A percentile compares a stretch with the other conserved stretches of the same genome.
These are phyloP conservation scores for Lucilia cuprina DNA, from an alignment of 1,140 invertebrate species.

Conservation along the genomic window DNA sequence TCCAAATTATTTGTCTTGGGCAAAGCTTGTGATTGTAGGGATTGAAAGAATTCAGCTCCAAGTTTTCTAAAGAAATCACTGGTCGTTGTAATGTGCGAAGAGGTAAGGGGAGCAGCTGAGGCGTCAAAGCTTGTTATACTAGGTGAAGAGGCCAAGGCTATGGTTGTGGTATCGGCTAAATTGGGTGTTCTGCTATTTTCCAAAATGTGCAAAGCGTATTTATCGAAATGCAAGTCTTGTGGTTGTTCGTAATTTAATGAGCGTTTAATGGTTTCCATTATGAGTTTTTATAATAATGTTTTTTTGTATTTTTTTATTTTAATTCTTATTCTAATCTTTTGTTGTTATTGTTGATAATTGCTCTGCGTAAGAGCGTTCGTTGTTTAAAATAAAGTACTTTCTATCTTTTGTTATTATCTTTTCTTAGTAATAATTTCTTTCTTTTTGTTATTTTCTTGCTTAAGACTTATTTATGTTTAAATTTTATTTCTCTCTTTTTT, in stretches of 20 bases:
- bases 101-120: background rate
- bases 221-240: constrained; percentile 55
- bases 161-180: background rate
- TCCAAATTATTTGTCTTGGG: constrained; percentile 33
- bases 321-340: constrained; percentile 5
- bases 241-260: constrained; percentile 58
- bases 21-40: constrained; percentile 49
- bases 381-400: background rate
- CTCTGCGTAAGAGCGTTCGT: background rate
- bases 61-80: constrained; percentile 56
- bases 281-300: constrained; percentile 29
- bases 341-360: background rate
- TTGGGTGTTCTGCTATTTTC: constrained; percentile 45
- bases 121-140: constrained; percentile 44
- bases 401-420: constrained; percentile 8
- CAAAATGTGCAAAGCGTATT: constrained; percentile 54
- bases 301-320: too few species aligned
- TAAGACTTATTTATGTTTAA: background rate
- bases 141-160: constrained; percentile 46
- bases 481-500: background rate
- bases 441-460: background rate
- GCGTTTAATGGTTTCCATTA: constrained; percentile 52
- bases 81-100: background rate
- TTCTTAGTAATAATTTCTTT: constrained; percentile 6
- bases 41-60: constrained; percentile 53